Evolutionary conservation across 2,888 invertebrate species (phyloP).

Genomic region (Acronicta alni): DNA sequence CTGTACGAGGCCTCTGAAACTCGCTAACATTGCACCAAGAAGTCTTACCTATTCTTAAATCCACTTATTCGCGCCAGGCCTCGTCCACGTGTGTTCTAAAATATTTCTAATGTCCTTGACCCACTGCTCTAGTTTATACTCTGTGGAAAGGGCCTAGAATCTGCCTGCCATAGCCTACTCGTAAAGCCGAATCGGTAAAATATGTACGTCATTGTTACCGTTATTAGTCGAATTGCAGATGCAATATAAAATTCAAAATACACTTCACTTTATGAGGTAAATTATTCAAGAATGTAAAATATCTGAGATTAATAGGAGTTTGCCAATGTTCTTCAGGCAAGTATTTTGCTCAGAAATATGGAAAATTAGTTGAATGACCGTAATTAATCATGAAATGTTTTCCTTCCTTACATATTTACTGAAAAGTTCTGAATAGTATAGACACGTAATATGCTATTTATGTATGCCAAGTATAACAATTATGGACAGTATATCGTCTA

Average conservation of each 20-base stretch:
- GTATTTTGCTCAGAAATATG: conserved; percentile 23
- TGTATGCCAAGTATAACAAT: background rate
- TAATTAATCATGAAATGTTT: background rate
- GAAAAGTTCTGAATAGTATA: background rate
- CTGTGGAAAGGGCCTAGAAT: conserved; percentile 14
- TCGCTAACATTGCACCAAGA: background rate
- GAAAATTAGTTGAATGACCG: conserved; percentile 4
- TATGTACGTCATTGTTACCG: conserved; percentile 15
- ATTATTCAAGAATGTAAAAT: conserved; percentile 13
- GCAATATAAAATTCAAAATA: background rate
- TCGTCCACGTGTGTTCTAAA: conserved; percentile 30
- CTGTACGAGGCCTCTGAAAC: background rate
- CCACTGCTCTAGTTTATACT: conserved; percentile 21
- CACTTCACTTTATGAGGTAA: background rate
- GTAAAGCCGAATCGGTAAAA: conserved; percentile 5
- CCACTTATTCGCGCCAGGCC: conserved; percentile 21
- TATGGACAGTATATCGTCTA: too few species aligned
- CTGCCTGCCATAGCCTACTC: background rate
- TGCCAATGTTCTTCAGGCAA: conserved; percentile 4
- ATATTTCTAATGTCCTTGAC: conserved; percentile 36
- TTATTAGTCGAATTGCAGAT: background rate
- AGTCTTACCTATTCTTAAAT: conserved; percentile 35
- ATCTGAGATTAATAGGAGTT: conserved; percentile 1
- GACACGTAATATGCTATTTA: background rate
- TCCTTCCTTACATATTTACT: background rate